A percentile compares a stretch with the other conserved stretches of the same genome.
phyloP scores from a whole-genome alignment of 2,888 invertebrate species.

The Polyommatus icarus region DNA sequence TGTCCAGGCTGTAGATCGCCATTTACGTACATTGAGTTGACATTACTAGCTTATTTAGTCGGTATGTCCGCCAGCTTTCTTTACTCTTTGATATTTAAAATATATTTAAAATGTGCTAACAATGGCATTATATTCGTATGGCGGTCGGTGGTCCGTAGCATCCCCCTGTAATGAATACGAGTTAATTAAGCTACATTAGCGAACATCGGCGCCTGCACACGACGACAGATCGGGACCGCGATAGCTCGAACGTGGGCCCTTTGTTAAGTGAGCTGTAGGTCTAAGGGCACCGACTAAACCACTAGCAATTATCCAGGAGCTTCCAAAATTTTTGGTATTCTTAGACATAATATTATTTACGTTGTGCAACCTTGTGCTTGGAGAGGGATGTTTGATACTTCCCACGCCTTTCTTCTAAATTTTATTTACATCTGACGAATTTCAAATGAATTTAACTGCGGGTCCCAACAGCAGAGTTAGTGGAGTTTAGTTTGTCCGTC shows the following conservation, averaged over 20 bases:
- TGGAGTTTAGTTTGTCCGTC: no score
- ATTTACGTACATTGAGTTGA: no score
- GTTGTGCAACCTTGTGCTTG: no score
- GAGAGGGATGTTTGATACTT: no score
- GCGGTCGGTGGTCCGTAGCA: constrained; percentile 53
- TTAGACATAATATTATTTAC: neutral
- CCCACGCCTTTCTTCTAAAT: no score
- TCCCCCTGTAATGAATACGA: constrained; percentile 74
- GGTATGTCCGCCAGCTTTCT: no score
- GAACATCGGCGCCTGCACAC: constrained; percentile 75
- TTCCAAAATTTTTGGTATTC: neutral
- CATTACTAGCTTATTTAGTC: no score
- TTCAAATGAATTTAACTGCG: no score
- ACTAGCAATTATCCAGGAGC: neutral
- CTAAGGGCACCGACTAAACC: constrained; percentile 40
- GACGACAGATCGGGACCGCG: constrained; percentile 62
- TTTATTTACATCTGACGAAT: no score
- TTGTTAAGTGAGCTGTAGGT: constrained; percentile 54
- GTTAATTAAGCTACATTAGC: constrained; percentile 78
- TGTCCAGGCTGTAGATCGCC: no score
- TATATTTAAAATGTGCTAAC: neutral
- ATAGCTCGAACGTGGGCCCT: constrained; percentile 57
- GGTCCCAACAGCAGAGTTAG: no score
- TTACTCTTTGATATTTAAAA: neutral
- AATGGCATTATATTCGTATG: constrained; percentile 34